Percentiles rank a stretch among this genome's conserved stretches.
These are phyloP conservation scores for Sorex maritimensis DNA, from an alignment of 2,797 vertebrate species.

Conservation along the genomic window DNA sequence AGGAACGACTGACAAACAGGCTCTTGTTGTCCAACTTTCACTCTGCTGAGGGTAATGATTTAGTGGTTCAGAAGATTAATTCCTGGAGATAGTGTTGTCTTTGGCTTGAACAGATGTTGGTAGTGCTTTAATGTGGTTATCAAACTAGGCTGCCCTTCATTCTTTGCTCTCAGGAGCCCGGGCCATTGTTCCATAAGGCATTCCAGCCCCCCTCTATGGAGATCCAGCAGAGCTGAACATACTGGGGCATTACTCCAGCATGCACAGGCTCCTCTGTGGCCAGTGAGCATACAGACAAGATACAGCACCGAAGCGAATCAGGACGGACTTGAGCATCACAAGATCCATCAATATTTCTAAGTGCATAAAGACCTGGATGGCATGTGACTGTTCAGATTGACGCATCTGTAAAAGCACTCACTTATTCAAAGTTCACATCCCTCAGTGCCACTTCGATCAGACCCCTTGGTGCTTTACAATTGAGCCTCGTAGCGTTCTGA, in stretches of 20 bases:
- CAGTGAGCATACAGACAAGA: conserved; percentile 89
- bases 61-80: conserved; percentile 97
- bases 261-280: conserved; percentile 91
- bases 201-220: conserved; percentile 96
- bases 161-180: conserved; percentile 91
- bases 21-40: conserved; percentile 96
- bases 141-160: conserved; percentile 97
- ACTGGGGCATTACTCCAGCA: conserved; percentile 88
- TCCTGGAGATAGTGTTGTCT: conserved; percentile 96
- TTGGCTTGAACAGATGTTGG: conserved; percentile 98
- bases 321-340: conserved; percentile 76
- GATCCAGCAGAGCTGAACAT: conserved; percentile 93
- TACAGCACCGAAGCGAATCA: conserved; percentile 74
- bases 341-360: conserved; percentile 81
- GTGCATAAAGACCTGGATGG: conserved; percentile 68
- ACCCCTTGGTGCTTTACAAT: conserved; percentile 30
- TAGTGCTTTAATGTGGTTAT: conserved; percentile 99
- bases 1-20: conserved; percentile 96
- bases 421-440: conserved; percentile 64
- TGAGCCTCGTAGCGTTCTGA: conserved; percentile 64
- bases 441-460: conserved; percentile 50
- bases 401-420: conserved; percentile 68
- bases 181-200: conserved; percentile 93
- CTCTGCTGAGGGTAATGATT: conserved; percentile 97
- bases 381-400: conserved; percentile 60